Conservation (phyloP, 64 coral and sea anemone genomes). For the Exaiptasia diaphana region DNA sequence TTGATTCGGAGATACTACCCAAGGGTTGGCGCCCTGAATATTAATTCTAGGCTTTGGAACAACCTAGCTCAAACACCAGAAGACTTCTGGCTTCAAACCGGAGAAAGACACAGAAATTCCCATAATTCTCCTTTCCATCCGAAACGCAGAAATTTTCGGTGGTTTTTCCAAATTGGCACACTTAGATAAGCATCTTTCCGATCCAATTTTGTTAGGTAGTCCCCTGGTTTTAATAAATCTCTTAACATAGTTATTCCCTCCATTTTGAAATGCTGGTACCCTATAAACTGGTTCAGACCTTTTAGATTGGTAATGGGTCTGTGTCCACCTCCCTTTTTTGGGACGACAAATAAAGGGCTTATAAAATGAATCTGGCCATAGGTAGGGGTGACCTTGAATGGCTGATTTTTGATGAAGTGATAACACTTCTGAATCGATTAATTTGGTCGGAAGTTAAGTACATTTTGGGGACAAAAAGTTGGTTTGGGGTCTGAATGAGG, state of each 20-base stretch:
- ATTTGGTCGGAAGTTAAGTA: no score
- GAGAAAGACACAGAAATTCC: constrained; percentile 36
- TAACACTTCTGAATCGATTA: no score
- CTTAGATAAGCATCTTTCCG: constrained; percentile 20
- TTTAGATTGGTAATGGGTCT: constrained; percentile 34
- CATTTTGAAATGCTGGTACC: constrained; percentile 63
- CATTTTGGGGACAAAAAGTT: no score
- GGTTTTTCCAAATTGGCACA: constrained; percentile 16
- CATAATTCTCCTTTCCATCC: constrained; percentile 7
- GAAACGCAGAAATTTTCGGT: constrained; percentile 45
- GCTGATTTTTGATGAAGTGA: no score
- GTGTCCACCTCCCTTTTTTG: constrained; percentile 49
- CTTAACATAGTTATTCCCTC: constrained; percentile 56
- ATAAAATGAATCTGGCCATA: no score
- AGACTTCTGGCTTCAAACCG: not conserved
- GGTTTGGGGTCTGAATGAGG: no score
- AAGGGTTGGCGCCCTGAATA: not conserved
- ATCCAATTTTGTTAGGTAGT: constrained; percentile 11
- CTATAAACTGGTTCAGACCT: constrained; percentile 45
- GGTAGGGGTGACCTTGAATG: no score
- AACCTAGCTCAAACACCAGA: not conserved
- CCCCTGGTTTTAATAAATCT: constrained; percentile 53
- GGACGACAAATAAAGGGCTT: constrained; percentile 49
- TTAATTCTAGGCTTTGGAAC: not conserved
- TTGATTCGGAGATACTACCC: not conserved